These are phyloP conservation scores for Hippoglossus hippoglossus DNA, from an alignment of 2,797 vertebrate species.

Conservation along the genomic window DNA sequence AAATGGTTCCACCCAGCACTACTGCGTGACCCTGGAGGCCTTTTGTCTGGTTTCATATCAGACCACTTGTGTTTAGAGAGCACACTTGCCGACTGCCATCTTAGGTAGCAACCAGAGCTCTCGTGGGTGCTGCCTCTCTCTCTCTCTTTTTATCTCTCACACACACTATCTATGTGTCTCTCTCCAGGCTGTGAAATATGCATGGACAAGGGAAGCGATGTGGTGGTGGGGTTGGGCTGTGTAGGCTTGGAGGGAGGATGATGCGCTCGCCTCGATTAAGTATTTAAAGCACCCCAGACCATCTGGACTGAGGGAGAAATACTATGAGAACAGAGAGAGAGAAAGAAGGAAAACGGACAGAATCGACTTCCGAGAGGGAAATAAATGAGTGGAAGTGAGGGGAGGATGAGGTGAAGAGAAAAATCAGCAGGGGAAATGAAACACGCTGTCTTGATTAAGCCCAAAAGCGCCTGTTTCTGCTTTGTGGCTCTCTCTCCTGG, in stretches of 20 bases:
- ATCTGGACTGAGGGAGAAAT: slow-evolving; percentile 58
- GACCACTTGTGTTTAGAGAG: slow-evolving; percentile 27
- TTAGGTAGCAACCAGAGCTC: slow-evolving; percentile 17
- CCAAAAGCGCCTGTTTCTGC: slow-evolving; percentile 43
- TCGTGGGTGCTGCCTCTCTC: slow-evolving; percentile 8
- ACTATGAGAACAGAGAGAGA: slow-evolving; percentile 8
- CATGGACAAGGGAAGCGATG: slow-evolving; percentile 49
- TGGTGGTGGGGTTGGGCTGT: slow-evolving; percentile 27
- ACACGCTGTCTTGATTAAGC: slow-evolving; percentile 47
- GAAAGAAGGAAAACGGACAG: slow-evolving; percentile 18
- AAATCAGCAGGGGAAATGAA: slow-evolving; percentile 26
- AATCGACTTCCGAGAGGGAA: slow-evolving; percentile 30
- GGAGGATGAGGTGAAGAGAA: slow-evolving; percentile 32
- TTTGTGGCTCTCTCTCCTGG: slow-evolving; percentile 41
- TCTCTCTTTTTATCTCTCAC: background rate
- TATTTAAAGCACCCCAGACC: slow-evolving; percentile 69
- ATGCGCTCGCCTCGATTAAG: slow-evolving; percentile 63
- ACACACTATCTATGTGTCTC: slow-evolving; percentile 10
- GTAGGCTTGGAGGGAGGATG: slow-evolving; percentile 33
- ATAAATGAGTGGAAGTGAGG: slow-evolving; percentile 19
- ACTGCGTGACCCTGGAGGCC: slow-evolving; percentile 11
- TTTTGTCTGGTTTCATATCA: slow-evolving; percentile 19
- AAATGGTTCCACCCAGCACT: background rate
- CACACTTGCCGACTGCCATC: slow-evolving; percentile 29
- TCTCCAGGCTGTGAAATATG: slow-evolving; percentile 66